Conservation (phyloP, 2,113 vertebrate species). For the Rhinolophus ferrumequinum region DNA sequence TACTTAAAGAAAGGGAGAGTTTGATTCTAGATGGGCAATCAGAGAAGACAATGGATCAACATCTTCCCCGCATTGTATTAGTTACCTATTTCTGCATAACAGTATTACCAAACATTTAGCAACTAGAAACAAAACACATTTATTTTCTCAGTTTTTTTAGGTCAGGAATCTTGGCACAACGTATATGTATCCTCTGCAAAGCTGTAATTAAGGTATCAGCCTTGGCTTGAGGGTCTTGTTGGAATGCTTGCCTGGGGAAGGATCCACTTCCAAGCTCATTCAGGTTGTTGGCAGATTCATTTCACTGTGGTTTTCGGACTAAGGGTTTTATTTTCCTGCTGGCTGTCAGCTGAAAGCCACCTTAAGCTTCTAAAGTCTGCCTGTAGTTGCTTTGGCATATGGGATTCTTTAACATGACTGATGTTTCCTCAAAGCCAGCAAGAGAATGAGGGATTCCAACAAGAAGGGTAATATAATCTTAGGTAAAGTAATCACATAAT, state of each 20-base stretch:
- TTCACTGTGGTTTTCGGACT: not conserved
- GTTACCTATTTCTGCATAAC: not conserved
- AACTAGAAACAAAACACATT: not conserved
- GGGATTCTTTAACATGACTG: not conserved
- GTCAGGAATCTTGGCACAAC: not conserved
- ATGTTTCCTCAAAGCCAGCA: not conserved
- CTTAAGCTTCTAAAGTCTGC: not conserved
- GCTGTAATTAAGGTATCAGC: not conserved
- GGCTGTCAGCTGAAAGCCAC: not conserved
- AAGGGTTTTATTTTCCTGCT: not conserved
- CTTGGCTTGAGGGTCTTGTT: not conserved
- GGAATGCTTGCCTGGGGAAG: not conserved
- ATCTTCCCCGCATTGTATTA: not conserved
- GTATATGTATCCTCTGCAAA: not conserved
- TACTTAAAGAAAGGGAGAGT: not conserved
- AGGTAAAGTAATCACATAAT: not conserved
- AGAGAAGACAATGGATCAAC: not conserved
- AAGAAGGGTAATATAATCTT: not conserved
- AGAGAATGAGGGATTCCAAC: not conserved
- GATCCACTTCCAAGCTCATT: not conserved
- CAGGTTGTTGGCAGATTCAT: not conserved
- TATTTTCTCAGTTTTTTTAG: not conserved
- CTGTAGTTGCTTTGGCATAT: not conserved
- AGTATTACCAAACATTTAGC: not conserved
- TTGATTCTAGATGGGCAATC: not conserved